phyloP scores from a whole-genome alignment of 2,888 invertebrate genomes.

The Choristoneura rosaceana region DNA sequence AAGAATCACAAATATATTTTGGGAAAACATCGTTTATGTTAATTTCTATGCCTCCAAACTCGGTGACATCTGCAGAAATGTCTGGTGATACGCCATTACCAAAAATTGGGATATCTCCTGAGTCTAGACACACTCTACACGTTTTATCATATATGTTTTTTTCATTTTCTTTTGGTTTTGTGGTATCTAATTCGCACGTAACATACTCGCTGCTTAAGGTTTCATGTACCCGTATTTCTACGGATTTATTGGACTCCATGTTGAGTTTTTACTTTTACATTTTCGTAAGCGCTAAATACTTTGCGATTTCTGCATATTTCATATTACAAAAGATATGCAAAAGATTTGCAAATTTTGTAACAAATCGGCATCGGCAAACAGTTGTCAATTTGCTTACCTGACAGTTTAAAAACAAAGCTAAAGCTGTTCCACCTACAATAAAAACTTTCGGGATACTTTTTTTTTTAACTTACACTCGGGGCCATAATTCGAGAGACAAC shows the following conservation, averaged over 20 bases:
- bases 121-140: conserved; percentile 30
- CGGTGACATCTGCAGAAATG: conserved; percentile 20
- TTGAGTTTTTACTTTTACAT: neutral
- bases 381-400: too few species aligned
- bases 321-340: too few species aligned
- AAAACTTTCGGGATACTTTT: neutral
- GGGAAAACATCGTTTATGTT: conserved; percentile 32
- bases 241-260: conserved; percentile 14
- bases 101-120: conserved; percentile 27
- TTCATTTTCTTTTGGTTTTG: neutral
- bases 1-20: conserved; percentile 39
- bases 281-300: neutral
- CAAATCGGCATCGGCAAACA: too few species aligned
- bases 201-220: conserved; percentile 5
- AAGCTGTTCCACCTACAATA: neutral
- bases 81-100: conserved; percentile 11
- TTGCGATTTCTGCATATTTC: too few species aligned
- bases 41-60: conserved; percentile 25
- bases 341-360: too few species aligned
- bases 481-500: too few species aligned
- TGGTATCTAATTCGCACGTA: neutral
- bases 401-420: neutral
- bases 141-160: neutral
- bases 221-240: neutral
- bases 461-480: too few species aligned